Percentiles rank a stretch among this genome's conserved stretches.
These are phyloP conservation scores for Eurytoma adleriae DNA, from an alignment of 2,888 invertebrate genomes.

Conservation along the genomic window DNA sequence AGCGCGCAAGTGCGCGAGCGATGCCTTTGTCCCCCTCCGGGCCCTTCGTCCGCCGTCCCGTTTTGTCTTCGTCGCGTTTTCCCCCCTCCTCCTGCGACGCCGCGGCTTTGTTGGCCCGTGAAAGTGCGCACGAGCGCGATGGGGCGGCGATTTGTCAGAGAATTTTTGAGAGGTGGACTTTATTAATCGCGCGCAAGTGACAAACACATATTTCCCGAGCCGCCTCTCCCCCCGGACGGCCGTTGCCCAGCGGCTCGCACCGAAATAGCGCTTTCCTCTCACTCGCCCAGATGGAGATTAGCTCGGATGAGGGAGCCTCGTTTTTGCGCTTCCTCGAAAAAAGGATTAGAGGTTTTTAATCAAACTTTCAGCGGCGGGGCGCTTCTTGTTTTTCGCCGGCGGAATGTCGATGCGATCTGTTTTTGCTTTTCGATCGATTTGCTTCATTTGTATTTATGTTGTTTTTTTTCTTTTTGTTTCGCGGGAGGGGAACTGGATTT, in stretches of 20 bases:
- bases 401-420: neutral
- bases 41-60: neutral
- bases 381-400: neutral
- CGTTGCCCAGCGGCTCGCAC: neutral
- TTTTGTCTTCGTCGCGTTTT: neutral
- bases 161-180: constrained; percentile 38
- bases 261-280: constrained; percentile 15
- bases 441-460: neutral
- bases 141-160: constrained; percentile 26
- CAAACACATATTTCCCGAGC: constrained; percentile 8
- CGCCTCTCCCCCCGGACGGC: neutral
- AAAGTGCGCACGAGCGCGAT: neutral
- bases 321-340: constrained; percentile 31
- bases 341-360: constrained; percentile 39
- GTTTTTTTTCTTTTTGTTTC: neutral
- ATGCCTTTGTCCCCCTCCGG: neutral
- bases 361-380: constrained; percentile 20
- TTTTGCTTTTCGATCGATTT: neutral
- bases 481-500: neutral
- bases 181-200: constrained; percentile 47
- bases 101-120: constrained; percentile 15
- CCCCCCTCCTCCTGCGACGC: neutral
- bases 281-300: constrained; percentile 34
- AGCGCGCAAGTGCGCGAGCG: neutral
- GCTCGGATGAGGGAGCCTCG: constrained; percentile 14